Conservation (phyloP, 23 tunicate genomes). For the Halocynthia aurantium region DNA sequence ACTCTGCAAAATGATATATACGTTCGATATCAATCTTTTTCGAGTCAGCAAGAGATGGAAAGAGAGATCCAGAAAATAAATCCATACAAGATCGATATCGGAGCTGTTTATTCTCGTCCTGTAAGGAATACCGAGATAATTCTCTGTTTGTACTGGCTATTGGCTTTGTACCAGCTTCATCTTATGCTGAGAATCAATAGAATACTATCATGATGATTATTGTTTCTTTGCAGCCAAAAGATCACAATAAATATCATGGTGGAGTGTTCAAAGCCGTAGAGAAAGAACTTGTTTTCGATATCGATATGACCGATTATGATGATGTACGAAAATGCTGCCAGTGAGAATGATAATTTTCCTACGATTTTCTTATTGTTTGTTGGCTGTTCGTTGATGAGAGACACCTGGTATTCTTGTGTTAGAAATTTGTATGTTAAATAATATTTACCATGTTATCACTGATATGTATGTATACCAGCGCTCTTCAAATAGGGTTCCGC, state of each 20-base stretch:
- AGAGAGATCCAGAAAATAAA: conserved; percentile 68
- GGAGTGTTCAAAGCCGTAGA: conserved; percentile 67
- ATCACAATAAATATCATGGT: conserved; percentile 64
- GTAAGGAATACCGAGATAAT: conserved; percentile 3
- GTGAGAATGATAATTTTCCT: conserved; percentile 10
- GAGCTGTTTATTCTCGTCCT: conserved; percentile 80
- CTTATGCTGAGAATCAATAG: background rate
- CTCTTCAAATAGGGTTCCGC: too few species aligned
- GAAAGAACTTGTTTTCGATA: conserved; percentile 97
- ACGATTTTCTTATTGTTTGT: too few species aligned
- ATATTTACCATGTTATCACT: too few species aligned
- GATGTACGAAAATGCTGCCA: conserved; percentile 97
- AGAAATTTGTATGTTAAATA: too few species aligned
- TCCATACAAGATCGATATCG: conserved; percentile 96
- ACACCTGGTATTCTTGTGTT: too few species aligned
- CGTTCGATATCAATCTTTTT: conserved; percentile 77
- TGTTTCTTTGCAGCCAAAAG: conserved; percentile 39
- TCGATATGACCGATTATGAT: conserved; percentile 99
- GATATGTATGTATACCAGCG: too few species aligned
- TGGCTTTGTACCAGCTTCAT: background rate
- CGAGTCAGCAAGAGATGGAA: conserved; percentile 53
- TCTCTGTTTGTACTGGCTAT: background rate
- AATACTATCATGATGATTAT: background rate
- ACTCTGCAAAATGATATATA: conserved; percentile 92
- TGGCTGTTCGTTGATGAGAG: too few species aligned